Evolutionary conservation across 2,888 invertebrate genomes (phyloP).

Genomic region (Nebria brevicollis): DNA sequence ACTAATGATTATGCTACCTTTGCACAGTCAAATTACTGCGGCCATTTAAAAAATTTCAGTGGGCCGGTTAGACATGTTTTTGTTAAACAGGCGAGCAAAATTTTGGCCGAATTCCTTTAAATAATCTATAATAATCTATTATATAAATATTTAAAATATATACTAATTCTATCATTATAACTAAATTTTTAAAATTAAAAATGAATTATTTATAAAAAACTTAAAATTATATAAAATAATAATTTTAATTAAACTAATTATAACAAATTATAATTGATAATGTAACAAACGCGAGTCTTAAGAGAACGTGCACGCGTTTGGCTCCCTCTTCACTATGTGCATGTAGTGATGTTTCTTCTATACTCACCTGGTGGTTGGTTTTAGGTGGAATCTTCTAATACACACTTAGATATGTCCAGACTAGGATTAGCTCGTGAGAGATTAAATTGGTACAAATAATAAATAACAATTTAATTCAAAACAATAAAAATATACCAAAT

Average conservation of each 20-base stretch:
- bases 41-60: conserved; percentile 77
- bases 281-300: no score
- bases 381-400: no score
- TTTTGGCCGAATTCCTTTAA: conserved; percentile 73
- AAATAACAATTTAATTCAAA: no score
- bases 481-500: no score
- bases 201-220: conserved; percentile 61
- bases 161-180: conserved; percentile 68
- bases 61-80: conserved; percentile 82
- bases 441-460: no score
- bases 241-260: conserved; percentile 65
- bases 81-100: conserved; percentile 78
- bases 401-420: no score
- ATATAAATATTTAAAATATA: conserved; percentile 53
- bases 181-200: conserved; percentile 62
- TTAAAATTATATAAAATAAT: conserved; percentile 62
- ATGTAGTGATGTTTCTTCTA: no score
- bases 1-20: conserved; percentile 85
- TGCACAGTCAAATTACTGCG: conserved; percentile 61
- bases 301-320: no score
- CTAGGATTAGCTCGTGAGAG: no score
- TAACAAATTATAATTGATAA: conserved; percentile 64
- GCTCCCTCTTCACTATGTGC: no score
- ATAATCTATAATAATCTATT: conserved; percentile 62
- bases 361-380: no score